Conservation (phyloP, 2,888 invertebrate species). For the Pristionchus arcanus region DNA sequence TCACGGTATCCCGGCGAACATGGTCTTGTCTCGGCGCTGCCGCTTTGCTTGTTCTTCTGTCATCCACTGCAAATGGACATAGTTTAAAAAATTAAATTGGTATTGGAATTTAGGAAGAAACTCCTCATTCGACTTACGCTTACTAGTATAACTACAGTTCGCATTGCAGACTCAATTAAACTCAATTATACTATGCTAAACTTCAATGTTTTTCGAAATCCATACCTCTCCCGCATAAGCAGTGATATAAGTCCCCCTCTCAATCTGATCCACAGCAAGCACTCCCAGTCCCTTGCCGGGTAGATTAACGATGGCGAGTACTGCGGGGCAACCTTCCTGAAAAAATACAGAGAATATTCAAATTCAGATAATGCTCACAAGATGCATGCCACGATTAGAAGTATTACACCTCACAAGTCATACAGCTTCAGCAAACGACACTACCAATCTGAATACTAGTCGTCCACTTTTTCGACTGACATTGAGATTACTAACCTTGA, state of each 20-base stretch:
- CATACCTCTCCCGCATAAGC: background rate
- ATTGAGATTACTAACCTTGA: background rate
- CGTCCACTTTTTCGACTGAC: background rate
- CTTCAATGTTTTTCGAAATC: background rate
- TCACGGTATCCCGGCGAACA: background rate
- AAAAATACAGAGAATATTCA: background rate
- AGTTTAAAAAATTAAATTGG: too few relatives aligned
- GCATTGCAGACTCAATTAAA: too few relatives aligned
- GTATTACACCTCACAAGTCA: too few relatives aligned
- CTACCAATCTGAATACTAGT: too few relatives aligned
- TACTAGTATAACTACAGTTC: too few relatives aligned
- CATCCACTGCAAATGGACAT: conserved; percentile 27
- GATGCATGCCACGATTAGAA: too few relatives aligned
- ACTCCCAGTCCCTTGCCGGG: background rate
- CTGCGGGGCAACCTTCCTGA: background rate
- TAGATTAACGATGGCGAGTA: background rate
- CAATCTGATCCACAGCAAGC: background rate
- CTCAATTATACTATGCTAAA: too few relatives aligned
- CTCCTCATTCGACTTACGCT: too few relatives aligned
- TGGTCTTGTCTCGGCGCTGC: background rate
- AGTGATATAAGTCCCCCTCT: background rate
- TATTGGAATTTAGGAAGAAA: too few relatives aligned
- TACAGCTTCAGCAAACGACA: too few relatives aligned
- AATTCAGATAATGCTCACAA: too few relatives aligned
- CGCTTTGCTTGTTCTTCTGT: background rate